Percentiles rank a stretch among this genome's conserved stretches.
These are phyloP conservation scores for Pollenia angustigena DNA, from an alignment of 2,888 invertebrate genomes.

Conservation along the genomic window DNA sequence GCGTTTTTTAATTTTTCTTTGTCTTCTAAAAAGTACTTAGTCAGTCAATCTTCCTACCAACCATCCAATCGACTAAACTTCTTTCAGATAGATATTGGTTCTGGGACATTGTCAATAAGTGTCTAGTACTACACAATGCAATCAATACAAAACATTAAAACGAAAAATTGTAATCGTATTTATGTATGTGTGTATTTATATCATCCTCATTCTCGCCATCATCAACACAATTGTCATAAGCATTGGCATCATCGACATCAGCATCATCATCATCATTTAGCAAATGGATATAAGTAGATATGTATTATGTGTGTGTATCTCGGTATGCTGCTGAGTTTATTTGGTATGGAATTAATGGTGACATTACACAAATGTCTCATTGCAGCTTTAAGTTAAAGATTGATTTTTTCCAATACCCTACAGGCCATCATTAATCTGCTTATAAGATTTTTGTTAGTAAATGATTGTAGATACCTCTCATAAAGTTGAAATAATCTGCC, in stretches of 20 bases:
- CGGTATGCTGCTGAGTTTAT: constrained; percentile 38
- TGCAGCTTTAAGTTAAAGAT: constrained; percentile 57
- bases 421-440: constrained; percentile 14
- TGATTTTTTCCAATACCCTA: constrained; percentile 56
- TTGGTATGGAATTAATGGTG: constrained; percentile 66
- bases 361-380: constrained; percentile 69
- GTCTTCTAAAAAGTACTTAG: constrained; percentile 51
- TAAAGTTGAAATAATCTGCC: background rate
- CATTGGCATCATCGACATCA: constrained; percentile 24
- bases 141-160: constrained; percentile 53
- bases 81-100: constrained; percentile 14
- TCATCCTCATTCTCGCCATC: constrained; percentile 47
- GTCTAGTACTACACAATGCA: constrained; percentile 23
- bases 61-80: constrained; percentile 1
- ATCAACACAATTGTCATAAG: constrained; percentile 33
- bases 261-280: constrained; percentile 27
- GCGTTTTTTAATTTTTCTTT: constrained; percentile 62
- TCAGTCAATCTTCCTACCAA: constrained; percentile 30
- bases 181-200: constrained; percentile 64
- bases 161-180: constrained; percentile 41
- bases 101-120: constrained; percentile 14
- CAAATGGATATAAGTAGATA: constrained; percentile 25
- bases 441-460: background rate
- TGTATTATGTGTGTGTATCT: constrained; percentile 6
- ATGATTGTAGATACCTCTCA: background rate